A percentile compares a stretch with the other conserved stretches of the same genome.
These are phyloP conservation scores for Sylvia atricapilla DNA, from an alignment of 2,113 vertebrate genomes.

Conservation along the genomic window DNA sequence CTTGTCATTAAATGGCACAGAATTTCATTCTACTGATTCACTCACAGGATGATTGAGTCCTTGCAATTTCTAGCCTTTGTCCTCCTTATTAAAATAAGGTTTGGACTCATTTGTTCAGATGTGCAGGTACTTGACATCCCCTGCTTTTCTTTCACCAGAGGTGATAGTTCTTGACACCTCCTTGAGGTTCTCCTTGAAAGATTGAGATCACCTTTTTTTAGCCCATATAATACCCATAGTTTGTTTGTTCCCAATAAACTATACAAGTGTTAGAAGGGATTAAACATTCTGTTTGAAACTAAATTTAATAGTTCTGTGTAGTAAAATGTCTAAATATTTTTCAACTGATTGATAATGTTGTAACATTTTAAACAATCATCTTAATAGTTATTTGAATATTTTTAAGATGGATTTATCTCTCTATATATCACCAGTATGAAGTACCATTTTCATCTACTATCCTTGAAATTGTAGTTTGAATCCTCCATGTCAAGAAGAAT, in stretches of 20 bases:
- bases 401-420: background rate
- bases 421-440: background rate
- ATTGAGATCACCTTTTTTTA: background rate
- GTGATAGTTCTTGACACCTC: background rate
- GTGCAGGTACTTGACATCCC: background rate
- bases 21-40: background rate
- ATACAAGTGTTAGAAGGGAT: background rate
- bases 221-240: background rate
- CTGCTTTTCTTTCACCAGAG: background rate
- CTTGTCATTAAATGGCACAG: background rate
- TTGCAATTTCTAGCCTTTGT: background rate
- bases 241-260: background rate
- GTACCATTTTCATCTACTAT: conserved; percentile 1
- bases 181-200: background rate
- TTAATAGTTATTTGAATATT: background rate
- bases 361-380: background rate
- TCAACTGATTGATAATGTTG: background rate
- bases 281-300: background rate
- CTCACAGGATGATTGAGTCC: background rate
- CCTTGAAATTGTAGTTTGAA: conserved; percentile 49
- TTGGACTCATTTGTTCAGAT: background rate
- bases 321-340: background rate
- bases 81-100: background rate
- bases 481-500: conserved; percentile 3
- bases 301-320: background rate